Evolutionary conservation across 1,140 invertebrate species (phyloP).

Genomic region (Probaryconus sp.): DNA sequence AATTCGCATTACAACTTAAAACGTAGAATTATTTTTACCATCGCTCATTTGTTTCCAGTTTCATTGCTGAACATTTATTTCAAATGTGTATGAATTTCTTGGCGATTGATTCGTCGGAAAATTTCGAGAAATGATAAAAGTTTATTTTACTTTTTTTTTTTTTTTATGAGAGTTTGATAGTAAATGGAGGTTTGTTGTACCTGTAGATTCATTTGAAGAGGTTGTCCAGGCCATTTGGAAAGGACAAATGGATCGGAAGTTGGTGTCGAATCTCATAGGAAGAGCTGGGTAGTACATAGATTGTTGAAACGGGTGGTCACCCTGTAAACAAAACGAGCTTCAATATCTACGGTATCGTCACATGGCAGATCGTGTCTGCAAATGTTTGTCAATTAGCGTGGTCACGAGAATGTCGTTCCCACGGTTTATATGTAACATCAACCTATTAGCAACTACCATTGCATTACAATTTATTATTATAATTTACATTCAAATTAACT

Average conservation of each 20-base stretch:
- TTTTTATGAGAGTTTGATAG: too few species aligned
- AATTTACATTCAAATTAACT: too few species aligned
- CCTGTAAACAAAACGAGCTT: conserved; percentile 69
- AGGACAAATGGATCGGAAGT: conserved; percentile 68
- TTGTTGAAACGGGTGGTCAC: conserved; percentile 46
- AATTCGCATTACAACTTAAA: too few species aligned
- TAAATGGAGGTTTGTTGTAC: conserved; percentile 25
- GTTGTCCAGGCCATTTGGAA: conserved; percentile 22
- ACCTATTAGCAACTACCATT: neutral
- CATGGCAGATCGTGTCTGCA: conserved; percentile 61
- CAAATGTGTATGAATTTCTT: too few species aligned
- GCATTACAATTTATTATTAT: too few species aligned
- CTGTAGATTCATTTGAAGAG: conserved; percentile 38
- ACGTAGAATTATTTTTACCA: too few species aligned
- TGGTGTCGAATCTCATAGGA: conserved; percentile 46
- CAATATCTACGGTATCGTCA: conserved; percentile 36
- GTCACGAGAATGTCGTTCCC: conserved; percentile 47
- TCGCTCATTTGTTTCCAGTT: too few species aligned
- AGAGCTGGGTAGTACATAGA: conserved; percentile 23
- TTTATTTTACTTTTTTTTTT: too few species aligned
- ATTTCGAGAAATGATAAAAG: too few species aligned
- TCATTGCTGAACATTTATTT: too few species aligned
- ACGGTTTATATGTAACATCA: neutral
- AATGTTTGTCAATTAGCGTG: conserved; percentile 72
- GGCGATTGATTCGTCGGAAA: too few species aligned